Evolutionary conservation across 1,140 invertebrate species (phyloP).

Genomic region (Octopus sinensis): DNA sequence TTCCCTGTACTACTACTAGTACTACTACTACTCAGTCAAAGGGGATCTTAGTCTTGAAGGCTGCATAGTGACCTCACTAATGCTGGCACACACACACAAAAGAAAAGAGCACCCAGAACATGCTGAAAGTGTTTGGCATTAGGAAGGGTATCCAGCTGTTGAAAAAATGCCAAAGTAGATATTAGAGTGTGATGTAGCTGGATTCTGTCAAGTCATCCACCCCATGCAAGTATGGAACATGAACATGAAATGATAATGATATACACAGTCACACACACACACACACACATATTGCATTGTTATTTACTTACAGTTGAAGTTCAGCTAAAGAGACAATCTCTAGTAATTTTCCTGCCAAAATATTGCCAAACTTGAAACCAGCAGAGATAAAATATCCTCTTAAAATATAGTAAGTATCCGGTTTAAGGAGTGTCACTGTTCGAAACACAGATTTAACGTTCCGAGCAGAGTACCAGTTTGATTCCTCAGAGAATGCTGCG

Average conservation of each 20-base stretch:
- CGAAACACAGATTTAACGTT: constrained; percentile 52
- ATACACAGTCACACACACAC: neutral
- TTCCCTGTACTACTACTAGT: too few species aligned
- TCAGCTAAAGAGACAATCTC: constrained; percentile 49
- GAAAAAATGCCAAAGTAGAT: too few species aligned
- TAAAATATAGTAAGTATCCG: constrained; percentile 50
- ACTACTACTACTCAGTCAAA: too few species aligned
- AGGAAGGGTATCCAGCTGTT: too few species aligned
- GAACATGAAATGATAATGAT: neutral
- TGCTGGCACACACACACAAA: too few species aligned
- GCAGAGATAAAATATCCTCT: constrained; percentile 51
- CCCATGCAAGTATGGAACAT: too few species aligned
- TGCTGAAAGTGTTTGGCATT: too few species aligned
- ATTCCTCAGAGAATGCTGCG: constrained; percentile 23
- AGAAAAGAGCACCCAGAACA: too few species aligned
- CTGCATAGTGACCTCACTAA: too few species aligned
- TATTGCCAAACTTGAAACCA: constrained; percentile 48
- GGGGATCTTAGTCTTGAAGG: too few species aligned
- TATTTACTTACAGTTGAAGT: constrained; percentile 51
- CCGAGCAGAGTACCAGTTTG: constrained; percentile 33
- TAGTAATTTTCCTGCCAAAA: constrained; percentile 51
- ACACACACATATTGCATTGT: neutral
- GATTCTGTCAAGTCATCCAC: too few species aligned
- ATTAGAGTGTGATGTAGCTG: too few species aligned
- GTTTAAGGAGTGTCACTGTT: constrained; percentile 48